Conservation (phyloP, 2,888 invertebrate genomes). For the Mythimna vitellina region DNA sequence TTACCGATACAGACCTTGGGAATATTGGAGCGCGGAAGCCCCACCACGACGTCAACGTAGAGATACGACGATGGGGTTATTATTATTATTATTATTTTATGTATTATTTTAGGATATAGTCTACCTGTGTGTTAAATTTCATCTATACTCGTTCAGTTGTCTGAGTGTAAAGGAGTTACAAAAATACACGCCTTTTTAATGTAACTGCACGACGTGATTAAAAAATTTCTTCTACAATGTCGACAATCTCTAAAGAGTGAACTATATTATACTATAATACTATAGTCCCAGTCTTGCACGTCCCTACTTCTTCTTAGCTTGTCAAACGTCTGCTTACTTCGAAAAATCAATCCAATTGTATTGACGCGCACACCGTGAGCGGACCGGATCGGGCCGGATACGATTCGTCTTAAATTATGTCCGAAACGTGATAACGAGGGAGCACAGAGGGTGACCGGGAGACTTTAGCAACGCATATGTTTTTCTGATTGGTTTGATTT, state of each 20-base stretch:
- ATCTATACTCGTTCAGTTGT: no score
- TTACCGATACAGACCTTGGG: no score
- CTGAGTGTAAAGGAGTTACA: no score
- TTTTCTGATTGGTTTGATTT: constrained; percentile 32
- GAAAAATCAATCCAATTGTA: constrained; percentile 51
- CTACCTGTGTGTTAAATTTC: no score
- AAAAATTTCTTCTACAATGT: no score
- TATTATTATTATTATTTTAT: no score
- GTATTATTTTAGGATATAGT: no score
- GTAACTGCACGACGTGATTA: no score
- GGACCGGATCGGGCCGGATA: constrained; percentile 31
- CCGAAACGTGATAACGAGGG: constrained; percentile 59
- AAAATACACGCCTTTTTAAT: no score
- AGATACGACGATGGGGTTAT: no score
- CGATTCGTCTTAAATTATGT: constrained; percentile 59
- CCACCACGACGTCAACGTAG: no score
- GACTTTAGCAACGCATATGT: constrained; percentile 54
- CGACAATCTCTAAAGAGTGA: not conserved
- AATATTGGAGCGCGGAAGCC: no score
- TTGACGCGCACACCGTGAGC: constrained; percentile 40
- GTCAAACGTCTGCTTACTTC: constrained; percentile 43
- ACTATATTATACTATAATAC: not conserved
- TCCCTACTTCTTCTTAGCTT: constrained; percentile 31
- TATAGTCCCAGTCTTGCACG: not conserved
- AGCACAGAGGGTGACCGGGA: constrained; percentile 11